These are phyloP conservation scores for Galendromus occidentalis DNA, from an alignment of 1,140 invertebrate species.

Conservation along the genomic window DNA sequence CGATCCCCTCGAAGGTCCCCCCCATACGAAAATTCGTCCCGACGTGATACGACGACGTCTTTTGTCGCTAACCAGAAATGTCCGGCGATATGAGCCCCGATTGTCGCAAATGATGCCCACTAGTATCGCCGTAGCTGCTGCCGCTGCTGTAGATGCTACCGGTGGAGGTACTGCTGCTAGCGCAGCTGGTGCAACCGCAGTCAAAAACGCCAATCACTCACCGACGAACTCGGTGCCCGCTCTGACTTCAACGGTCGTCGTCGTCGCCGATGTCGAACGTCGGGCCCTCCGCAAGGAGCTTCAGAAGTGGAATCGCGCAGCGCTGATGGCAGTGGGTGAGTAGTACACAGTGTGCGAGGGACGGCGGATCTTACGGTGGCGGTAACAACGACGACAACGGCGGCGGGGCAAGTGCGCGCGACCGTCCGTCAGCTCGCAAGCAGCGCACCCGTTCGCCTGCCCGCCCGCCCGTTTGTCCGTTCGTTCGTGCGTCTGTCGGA, in stretches of 20 bases:
- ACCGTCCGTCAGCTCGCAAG: no score
- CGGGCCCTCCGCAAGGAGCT: conserved; percentile 1
- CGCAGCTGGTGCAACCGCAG: neutral
- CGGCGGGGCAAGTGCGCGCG: no score
- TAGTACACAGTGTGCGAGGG: neutral
- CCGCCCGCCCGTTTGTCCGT: no score
- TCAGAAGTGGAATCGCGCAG: neutral
- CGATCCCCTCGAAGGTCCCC: neutral
- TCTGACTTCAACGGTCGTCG: no score
- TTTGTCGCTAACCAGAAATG: no score
- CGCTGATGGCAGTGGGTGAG: neutral
- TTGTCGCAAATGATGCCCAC: neutral
- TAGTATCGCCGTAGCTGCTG: neutral
- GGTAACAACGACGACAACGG: no score
- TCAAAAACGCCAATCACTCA: no score
- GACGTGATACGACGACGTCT: neutral
- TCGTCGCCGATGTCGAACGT: neutral
- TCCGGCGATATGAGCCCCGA: neutral
- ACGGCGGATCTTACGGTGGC: no score
- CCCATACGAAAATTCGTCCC: neutral
- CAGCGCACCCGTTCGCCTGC: no score
- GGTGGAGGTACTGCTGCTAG: neutral
- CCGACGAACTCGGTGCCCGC: no score
- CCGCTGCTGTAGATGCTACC: neutral
- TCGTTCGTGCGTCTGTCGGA: no score